Conservation (phyloP, 1,140 invertebrate species). For the Choristoneura fumiferana region DNA sequence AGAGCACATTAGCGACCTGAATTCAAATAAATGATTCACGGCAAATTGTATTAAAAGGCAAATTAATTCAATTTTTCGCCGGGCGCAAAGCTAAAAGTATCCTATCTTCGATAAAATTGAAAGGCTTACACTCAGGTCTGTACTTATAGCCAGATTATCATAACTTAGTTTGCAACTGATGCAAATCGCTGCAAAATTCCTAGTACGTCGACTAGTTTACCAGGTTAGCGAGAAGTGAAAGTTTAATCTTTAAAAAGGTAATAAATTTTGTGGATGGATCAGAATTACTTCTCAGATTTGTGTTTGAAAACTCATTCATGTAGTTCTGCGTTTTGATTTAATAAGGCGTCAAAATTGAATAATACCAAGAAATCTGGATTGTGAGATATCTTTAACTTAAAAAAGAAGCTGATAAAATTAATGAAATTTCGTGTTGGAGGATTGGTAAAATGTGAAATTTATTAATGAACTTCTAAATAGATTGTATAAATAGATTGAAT, state of each 20-base stretch:
- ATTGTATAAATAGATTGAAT: too few relatives aligned
- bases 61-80: constrained; percentile 34
- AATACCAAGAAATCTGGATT: too few relatives aligned
- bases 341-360: too few relatives aligned
- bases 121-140: constrained; percentile 49
- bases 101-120: constrained; percentile 52
- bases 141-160: constrained; percentile 65
- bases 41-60: constrained; percentile 28
- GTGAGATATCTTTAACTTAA: too few relatives aligned
- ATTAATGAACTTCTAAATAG: too few relatives aligned
- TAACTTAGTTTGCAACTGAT: constrained; percentile 64
- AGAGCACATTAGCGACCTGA: constrained; percentile 22
- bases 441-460: too few relatives aligned
- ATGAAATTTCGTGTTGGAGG: too few relatives aligned
- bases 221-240: neutral
- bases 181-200: constrained; percentile 58
- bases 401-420: too few relatives aligned
- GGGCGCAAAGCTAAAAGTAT: constrained; percentile 36
- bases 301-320: too few relatives aligned
- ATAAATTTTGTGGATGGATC: constrained; percentile 23
- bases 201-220: constrained; percentile 40
- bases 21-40: constrained; percentile 20
- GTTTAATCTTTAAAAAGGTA: constrained; percentile 26
- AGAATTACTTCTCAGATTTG: neutral
- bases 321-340: too few relatives aligned